Percentiles rank a stretch among this genome's conserved stretches.
Conservation (phyloP, 2,113 vertebrate genomes). For the Alethe diademata region DNA sequence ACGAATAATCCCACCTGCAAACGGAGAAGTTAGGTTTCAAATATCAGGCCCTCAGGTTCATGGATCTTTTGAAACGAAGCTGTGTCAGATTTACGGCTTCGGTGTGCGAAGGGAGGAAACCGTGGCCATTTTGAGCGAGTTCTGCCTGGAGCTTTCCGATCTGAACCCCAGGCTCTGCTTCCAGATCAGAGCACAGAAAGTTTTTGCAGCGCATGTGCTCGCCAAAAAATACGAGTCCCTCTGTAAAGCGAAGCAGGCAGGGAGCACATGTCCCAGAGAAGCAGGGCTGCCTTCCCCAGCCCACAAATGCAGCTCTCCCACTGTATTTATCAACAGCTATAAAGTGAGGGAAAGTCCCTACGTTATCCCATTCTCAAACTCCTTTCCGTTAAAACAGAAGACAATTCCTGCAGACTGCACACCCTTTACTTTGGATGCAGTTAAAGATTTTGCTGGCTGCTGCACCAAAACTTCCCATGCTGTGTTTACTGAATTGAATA, state of each 20-base stretch:
- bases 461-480: constrained; percentile 47
- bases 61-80: constrained; percentile 4
- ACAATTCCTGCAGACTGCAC: constrained; percentile 26
- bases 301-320: background rate
- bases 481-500: constrained; percentile 63
- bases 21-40: constrained; percentile 44
- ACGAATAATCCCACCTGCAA: constrained; percentile 64
- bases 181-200: background rate
- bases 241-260: background rate
- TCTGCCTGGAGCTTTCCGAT: background rate
- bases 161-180: background rate
- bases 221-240: background rate
- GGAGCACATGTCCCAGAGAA: background rate
- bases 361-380: background rate
- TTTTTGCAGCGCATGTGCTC: background rate
- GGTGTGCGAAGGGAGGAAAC: background rate
- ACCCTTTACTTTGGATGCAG: constrained; percentile 28
- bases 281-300: background rate
- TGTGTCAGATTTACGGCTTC: constrained; percentile 42
- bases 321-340: background rate
- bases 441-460: constrained; percentile 51
- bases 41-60: constrained; percentile 44
- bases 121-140: constrained; percentile 36
- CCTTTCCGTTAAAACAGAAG: constrained; percentile 5
- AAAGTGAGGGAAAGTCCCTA: background rate